Evolutionary conservation across 2,888 invertebrate species (phyloP).

Genomic region (Acanthoscelides obtectus): DNA sequence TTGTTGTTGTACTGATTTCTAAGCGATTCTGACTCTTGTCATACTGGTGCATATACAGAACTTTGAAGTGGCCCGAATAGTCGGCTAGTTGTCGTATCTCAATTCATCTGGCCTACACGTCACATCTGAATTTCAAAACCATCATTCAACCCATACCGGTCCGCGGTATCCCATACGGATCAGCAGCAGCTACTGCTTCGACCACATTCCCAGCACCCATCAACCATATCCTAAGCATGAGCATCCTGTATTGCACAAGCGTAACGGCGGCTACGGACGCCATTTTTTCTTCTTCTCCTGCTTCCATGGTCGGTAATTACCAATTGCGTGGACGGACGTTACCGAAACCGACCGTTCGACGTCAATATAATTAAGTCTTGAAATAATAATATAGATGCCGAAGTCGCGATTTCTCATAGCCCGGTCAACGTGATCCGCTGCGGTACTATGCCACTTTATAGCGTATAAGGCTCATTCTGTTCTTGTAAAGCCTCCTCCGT

Average conservation of each 20-base stretch:
- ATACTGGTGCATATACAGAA: too few species aligned
- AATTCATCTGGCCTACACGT: too few species aligned
- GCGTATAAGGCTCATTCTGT: too few species aligned
- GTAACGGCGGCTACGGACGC: neutral
- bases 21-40: too few species aligned
- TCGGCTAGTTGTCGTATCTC: too few species aligned
- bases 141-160: neutral
- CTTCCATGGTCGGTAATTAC: slow-evolving; percentile 5
- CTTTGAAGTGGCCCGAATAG: too few species aligned
- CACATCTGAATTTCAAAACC: neutral
- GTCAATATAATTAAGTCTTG: slow-evolving; percentile 19
- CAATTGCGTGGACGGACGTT: slow-evolving; percentile 14
- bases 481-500: too few species aligned
- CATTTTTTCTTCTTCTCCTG: neutral
- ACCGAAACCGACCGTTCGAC: slow-evolving; percentile 14
- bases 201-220: slow-evolving; percentile 1
- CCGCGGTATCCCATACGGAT: neutral
- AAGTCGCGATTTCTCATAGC: slow-evolving; percentile 31
- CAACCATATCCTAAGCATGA: slow-evolving; percentile 1
- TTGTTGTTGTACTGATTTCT: too few species aligned
- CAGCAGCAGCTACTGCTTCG: neutral
- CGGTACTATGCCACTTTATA: too few species aligned
- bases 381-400: slow-evolving; percentile 24
- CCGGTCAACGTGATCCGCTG: neutral
- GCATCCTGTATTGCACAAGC: slow-evolving; percentile 17